Evolutionary conservation across 2,888 invertebrate species (phyloP), one percentile per base, ranked within the genome.

Genomic region (Agrochola macilenta): DNA sequence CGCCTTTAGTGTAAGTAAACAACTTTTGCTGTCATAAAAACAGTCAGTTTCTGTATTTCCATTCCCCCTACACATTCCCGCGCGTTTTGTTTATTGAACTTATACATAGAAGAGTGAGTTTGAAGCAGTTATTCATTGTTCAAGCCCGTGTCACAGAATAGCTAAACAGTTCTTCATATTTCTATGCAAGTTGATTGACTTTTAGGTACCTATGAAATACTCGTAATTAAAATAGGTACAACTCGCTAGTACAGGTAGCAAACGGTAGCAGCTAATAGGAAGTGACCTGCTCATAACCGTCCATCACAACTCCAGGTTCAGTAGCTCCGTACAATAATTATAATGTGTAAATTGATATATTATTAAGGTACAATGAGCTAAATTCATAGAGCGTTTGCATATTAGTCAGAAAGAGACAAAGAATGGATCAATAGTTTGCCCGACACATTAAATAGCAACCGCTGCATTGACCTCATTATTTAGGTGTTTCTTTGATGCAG

Each of bases 401-500:
- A 91, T 93, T 91, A 91, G 95, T 88, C 91, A 94, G 96, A 96
- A 94, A 95, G 96, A 95, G 96, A 96, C 94, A 93, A 93, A 93
- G 92, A 92, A 94, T 89, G 92, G 95, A 96, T 96, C 96, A 93
- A 96, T 96, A 96, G 93, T 95, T 95, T 95, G 93, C 93, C 86
- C 93, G 93, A 95, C 95, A 95, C 94, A 95, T 95, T 95, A 94
- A 96, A 95, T 93, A 93, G 95, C 94, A 95, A 95, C 93, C 91
- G 93, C 95, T 96, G 96, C 96, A 96, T 94, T 96, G 96, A 93
- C 96, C 96, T 96, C 95, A 94, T 95, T 96, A 95, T 94, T 95
- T 93, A 95, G 95, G 93, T 93, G 92, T 94, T 94, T 90, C 92
- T 93, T 93, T 89, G 88, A 89, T 93, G 93, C 93, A 92, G 73